phyloP scores from a whole-genome alignment of 2,797 vertebrate genomes.

The Gallinago solitaria region DNA sequence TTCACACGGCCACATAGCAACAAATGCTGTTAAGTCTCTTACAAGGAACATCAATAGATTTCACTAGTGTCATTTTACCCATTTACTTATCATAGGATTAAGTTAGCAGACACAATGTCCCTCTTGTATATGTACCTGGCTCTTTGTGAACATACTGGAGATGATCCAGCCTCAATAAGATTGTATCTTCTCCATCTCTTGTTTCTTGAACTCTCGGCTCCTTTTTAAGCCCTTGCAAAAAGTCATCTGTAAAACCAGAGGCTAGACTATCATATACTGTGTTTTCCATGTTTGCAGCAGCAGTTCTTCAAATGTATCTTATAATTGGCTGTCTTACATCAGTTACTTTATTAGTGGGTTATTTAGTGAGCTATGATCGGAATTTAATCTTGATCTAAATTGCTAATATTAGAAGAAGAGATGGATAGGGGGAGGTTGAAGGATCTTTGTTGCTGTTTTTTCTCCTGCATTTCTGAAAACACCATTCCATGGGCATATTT shows the following conservation, averaged over 20 bases:
- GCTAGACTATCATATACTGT: neutral
- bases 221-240: conserved; percentile 11
- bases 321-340: neutral
- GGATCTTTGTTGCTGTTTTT: neutral
- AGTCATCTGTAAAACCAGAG: neutral
- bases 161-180: neutral
- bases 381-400: neutral
- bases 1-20: neutral
- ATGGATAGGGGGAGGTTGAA: neutral
- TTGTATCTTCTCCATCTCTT: neutral
- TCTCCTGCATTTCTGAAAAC: neutral
- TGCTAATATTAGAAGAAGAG: neutral
- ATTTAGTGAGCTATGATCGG: neutral
- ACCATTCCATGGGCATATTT: neutral
- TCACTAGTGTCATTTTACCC: neutral
- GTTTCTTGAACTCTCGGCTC: neutral
- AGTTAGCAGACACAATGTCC: neutral
- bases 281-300: neutral
- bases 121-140: neutral
- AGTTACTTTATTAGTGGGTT: neutral
- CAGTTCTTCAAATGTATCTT: neutral
- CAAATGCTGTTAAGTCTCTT: neutral
- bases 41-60: neutral
- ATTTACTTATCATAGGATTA: neutral
- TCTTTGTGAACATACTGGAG: neutral